Conservation (phyloP, 2,113 vertebrate genomes). For the Dasypus novemcinctus region DNA sequence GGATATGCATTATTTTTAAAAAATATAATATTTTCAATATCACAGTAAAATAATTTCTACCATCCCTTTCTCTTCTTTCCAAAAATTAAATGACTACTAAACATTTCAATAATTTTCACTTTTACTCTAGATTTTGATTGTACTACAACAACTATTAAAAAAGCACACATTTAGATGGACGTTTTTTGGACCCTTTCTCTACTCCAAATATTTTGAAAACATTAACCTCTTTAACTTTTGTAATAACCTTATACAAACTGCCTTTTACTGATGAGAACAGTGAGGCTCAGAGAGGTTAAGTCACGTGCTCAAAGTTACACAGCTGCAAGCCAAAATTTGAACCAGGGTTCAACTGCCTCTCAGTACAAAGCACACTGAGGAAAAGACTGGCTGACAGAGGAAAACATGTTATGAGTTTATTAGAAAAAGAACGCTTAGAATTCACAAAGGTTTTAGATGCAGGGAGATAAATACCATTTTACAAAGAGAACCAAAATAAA, state of each 20-base stretch:
- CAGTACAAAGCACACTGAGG: not conserved
- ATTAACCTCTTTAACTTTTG: not conserved
- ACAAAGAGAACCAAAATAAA: conserved; percentile 11
- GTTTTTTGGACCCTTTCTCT: not conserved
- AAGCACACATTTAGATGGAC: not conserved
- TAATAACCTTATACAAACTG: not conserved
- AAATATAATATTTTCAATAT: not conserved
- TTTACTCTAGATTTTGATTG: not conserved
- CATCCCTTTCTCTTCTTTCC: not conserved
- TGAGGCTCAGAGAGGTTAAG: not conserved
- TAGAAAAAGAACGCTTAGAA: not conserved
- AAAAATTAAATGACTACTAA: not conserved
- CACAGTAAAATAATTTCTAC: not conserved
- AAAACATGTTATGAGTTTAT: not conserved
- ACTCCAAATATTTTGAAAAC: not conserved
- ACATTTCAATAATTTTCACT: not conserved
- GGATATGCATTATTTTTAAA: not conserved
- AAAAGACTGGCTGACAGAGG: not conserved
- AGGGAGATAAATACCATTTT: not conserved
- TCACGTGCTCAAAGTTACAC: not conserved
- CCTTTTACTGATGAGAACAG: not conserved
- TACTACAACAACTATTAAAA: not conserved
- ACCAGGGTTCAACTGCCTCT: not conserved
- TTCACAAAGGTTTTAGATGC: not conserved
- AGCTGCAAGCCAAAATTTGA: not conserved